phyloP scores from a whole-genome alignment of 2,888 invertebrate genomes.

The Amorpha juglandis region DNA sequence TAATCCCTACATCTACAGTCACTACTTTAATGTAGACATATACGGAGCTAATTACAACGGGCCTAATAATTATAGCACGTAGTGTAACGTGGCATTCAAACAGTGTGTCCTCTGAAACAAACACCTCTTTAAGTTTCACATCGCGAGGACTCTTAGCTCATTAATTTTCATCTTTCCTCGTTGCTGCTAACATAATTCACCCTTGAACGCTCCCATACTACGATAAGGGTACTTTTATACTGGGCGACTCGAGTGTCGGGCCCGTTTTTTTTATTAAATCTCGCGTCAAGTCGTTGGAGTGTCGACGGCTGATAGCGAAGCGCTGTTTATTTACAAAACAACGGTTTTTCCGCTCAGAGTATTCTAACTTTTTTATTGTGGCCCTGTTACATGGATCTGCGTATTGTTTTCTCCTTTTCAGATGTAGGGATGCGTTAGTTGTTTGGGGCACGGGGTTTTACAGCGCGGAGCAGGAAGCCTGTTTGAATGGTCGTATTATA shows the following conservation, averaged over 20 bases:
- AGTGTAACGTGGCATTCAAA: neutral
- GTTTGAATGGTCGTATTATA: neutral
- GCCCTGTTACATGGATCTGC: constrained; percentile 47
- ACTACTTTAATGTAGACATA: no score
- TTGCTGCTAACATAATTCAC: constrained; percentile 80
- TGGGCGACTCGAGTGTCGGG: constrained; percentile 56
- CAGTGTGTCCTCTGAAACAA: constrained; percentile 16
- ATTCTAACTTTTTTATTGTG: constrained; percentile 59
- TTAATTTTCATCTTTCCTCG: constrained; percentile 82
- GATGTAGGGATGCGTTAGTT: constrained; percentile 61
- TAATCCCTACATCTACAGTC: no score
- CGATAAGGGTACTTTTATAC: constrained; percentile 77
- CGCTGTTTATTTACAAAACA: constrained; percentile 81
- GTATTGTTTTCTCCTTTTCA: constrained; percentile 64
- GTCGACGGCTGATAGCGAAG: constrained; percentile 77
- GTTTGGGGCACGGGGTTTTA: constrained; percentile 43
- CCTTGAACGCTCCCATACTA: constrained; percentile 79
- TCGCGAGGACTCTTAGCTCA: constrained; percentile 73
- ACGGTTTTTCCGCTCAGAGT: constrained; percentile 72
- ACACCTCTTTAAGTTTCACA: constrained; percentile 36
- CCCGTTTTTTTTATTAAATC: constrained; percentile 74
- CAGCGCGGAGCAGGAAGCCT: neutral
- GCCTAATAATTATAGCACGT: no score
- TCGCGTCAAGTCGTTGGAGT: constrained; percentile 75
- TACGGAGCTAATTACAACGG: no score